Conservation (phyloP, 2,113 vertebrate species). For the Sinocyclocheilus grahami region DNA sequence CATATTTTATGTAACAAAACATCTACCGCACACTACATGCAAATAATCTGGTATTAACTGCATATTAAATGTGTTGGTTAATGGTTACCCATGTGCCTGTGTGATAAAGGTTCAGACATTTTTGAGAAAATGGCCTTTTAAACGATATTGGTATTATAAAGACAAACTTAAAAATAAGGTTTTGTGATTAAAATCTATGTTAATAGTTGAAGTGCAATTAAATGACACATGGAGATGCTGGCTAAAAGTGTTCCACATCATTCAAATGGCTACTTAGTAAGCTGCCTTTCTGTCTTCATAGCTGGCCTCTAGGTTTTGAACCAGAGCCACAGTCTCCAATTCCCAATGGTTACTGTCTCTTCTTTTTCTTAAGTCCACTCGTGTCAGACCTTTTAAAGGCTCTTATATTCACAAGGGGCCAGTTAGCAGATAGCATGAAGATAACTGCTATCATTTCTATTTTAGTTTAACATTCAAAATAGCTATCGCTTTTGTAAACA, state of each 20-base stretch:
- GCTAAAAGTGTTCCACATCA: neutral
- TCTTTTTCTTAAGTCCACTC: neutral
- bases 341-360: neutral
- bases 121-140: neutral
- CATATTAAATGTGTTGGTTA: neutral
- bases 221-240: neutral
- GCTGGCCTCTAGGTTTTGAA: neutral
- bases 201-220: neutral
- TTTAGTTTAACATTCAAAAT: constrained; percentile 27
- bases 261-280: neutral
- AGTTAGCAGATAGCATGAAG: constrained; percentile 6
- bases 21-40: neutral
- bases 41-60: neutral
- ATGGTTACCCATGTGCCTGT: constrained; percentile 1
- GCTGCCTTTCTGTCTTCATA: neutral
- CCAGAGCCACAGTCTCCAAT: neutral
- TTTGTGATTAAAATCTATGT: neutral
- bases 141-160: neutral
- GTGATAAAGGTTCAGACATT: neutral
- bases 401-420: neutral
- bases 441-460: constrained; percentile 17
- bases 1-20: neutral
- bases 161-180: too few relatives aligned
- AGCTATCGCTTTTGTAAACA: neutral
- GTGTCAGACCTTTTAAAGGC: neutral